Evolutionary conservation across 2,113 vertebrate species (phyloP).

Genomic region (Perca flavescens): DNA sequence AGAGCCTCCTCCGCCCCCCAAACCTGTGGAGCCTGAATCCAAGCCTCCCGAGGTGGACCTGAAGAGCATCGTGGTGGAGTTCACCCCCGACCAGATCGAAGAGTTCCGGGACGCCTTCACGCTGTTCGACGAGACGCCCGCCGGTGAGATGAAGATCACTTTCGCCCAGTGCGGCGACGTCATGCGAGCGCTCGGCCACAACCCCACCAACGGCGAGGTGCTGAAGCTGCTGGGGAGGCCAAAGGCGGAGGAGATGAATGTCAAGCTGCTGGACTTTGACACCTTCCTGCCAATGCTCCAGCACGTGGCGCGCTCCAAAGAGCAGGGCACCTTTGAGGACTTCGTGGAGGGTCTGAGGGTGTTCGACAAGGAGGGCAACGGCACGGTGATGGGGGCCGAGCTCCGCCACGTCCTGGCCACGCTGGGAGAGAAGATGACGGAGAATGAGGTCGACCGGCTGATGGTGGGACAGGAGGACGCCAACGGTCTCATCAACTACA

Average conservation of each 20-base stretch:
- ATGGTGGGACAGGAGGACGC: conserved; percentile 95
- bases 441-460: conserved; percentile 89
- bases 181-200: conserved; percentile 94
- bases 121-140: conserved; percentile 91
- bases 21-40: conserved; percentile 16
- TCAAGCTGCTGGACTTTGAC: conserved; percentile 93
- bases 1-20: conserved; percentile 62
- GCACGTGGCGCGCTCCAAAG: conserved; percentile 92
- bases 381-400: conserved; percentile 77
- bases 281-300: conserved; percentile 96
- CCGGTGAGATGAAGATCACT: conserved; percentile 93
- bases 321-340: conserved; percentile 96
- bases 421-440: conserved; percentile 84
- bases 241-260: conserved; percentile 91
- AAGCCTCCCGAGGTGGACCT: conserved; percentile 76
- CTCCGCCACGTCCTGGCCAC: conserved; percentile 82
- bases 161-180: conserved; percentile 93
- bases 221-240: conserved; percentile 93
- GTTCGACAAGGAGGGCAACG: conserved; percentile 83
- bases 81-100: conserved; percentile 88
- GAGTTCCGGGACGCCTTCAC: conserved; percentile 97
- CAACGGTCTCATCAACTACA: conserved; percentile 96
- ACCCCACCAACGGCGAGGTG: conserved; percentile 95
- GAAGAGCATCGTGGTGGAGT: conserved; percentile 84
- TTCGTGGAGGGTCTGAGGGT: conserved; percentile 94